Conservation (phyloP, 1,140 invertebrate species). For the Drosophila sechellia region DNA sequence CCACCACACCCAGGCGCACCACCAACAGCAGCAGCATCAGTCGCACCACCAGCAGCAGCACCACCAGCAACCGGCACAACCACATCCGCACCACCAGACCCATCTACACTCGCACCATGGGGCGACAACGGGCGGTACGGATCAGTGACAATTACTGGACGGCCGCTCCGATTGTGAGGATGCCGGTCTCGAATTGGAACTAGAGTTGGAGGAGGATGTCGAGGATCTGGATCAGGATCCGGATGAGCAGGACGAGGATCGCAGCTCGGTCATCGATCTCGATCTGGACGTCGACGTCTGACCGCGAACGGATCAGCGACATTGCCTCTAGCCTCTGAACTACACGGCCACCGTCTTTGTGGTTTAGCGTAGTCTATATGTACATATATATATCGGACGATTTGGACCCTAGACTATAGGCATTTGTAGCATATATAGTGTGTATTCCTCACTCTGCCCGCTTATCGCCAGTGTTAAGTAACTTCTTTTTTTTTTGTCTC, state of each 20-base stretch:
- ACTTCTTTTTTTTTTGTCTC: slow-evolving; percentile 9
- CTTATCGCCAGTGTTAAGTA: neutral
- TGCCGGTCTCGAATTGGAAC: slow-evolving; percentile 54
- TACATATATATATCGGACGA: slow-evolving; percentile 1
- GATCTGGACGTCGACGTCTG: slow-evolving; percentile 83
- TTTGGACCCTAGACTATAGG: slow-evolving; percentile 33
- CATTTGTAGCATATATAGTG: slow-evolving; percentile 24
- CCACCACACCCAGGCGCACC: slow-evolving; percentile 61
- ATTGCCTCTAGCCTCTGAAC: slow-evolving; percentile 56
- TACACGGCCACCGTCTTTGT: slow-evolving; percentile 12
- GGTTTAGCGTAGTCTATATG: slow-evolving; percentile 12
- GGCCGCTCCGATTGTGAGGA: slow-evolving; percentile 75
- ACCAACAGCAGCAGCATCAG: slow-evolving; percentile 31
- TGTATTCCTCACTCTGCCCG: neutral
- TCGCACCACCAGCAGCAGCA: slow-evolving; percentile 25
- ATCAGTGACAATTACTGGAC: slow-evolving; percentile 84
- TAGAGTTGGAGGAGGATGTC: slow-evolving; percentile 43
- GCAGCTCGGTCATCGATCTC: slow-evolving; percentile 81
- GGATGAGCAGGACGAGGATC: slow-evolving; percentile 66
- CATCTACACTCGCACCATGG: slow-evolving; percentile 45
- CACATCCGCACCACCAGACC: slow-evolving; percentile 29
- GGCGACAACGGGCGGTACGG: slow-evolving; percentile 44
- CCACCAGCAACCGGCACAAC: slow-evolving; percentile 36
- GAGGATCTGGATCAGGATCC: slow-evolving; percentile 46
- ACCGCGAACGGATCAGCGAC: slow-evolving; percentile 64